Conservation (phyloP, 2,797 vertebrate species). For the Artibeus lituratus region DNA sequence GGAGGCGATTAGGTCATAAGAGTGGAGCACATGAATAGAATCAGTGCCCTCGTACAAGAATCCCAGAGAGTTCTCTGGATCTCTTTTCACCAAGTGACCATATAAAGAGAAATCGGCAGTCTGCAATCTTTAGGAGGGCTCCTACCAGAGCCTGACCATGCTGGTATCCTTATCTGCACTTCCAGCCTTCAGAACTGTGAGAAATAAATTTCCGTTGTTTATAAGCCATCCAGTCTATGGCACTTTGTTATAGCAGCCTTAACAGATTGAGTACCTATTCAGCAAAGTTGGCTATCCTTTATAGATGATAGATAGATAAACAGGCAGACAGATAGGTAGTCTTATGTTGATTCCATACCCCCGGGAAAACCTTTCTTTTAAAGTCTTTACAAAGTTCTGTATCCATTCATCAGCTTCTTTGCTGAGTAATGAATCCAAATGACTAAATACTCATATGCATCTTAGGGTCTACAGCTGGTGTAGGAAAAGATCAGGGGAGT, state of each 20-base stretch:
- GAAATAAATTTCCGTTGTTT: neutral
- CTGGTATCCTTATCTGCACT: neutral
- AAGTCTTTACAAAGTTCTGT: neutral
- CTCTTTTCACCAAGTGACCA: neutral
- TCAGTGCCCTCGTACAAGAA: neutral
- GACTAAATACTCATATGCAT: neutral
- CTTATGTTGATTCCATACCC: constrained; percentile 19
- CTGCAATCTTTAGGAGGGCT: neutral
- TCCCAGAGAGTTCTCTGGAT: neutral
- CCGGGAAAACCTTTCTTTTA: neutral
- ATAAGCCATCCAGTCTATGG: neutral
- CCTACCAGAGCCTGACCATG: neutral
- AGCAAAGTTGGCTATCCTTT: neutral
- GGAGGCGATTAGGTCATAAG: neutral
- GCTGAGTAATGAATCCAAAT: neutral
- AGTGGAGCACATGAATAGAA: neutral
- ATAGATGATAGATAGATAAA: neutral
- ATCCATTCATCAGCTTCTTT: neutral
- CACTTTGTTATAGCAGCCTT: neutral
- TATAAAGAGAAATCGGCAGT: neutral
- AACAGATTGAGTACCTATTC: neutral
- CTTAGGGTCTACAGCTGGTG: neutral
- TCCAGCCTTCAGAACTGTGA: neutral
- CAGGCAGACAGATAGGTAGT: neutral
- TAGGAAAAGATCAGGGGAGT: neutral